Percentiles rank a stretch among this genome's conserved stretches.
These are phyloP conservation scores for Pseudorhiza aurosa DNA, from an alignment of 30 jellyfish, hydroid and myxozoan species.

Conservation along the genomic window DNA sequence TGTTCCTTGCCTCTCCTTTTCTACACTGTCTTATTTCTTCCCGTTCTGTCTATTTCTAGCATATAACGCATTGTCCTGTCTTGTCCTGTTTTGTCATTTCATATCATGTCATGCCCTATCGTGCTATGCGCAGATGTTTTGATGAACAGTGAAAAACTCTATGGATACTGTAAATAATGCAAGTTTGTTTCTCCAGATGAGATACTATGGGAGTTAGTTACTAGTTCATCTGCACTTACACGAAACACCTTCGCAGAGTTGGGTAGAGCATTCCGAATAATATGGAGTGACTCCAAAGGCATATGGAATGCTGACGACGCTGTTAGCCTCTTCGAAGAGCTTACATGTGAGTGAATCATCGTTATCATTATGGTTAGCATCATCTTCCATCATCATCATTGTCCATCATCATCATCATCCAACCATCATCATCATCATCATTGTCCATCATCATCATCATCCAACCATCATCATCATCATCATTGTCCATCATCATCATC, in stretches of 20 bases:
- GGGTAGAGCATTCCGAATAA: slow-evolving; percentile 55
- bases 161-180: too few relatives aligned
- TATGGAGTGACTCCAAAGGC: slow-evolving; percentile 66
- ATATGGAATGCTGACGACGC: slow-evolving; percentile 88
- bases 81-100: not conserved
- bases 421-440: too few relatives aligned
- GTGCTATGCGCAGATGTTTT: too few relatives aligned
- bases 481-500: too few relatives aligned
- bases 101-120: not conserved
- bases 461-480: too few relatives aligned
- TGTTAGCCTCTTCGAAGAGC: slow-evolving; percentile 82
- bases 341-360: slow-evolving; percentile 81
- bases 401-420: too few relatives aligned
- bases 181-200: too few relatives aligned
- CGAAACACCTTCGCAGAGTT: slow-evolving; percentile 61
- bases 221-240: slow-evolving; percentile 11
- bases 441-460: too few relatives aligned
- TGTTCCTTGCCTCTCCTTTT: not conserved
- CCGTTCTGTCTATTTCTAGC: not conserved
- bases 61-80: not conserved
- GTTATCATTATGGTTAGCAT: too few relatives aligned
- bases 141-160: not conserved
- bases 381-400: not conserved
- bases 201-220: slow-evolving; percentile 67
- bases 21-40: not conserved